Evolutionary conservation across 2,113 vertebrate species (phyloP).

Genomic region (Pongo pygmaeus): DNA sequence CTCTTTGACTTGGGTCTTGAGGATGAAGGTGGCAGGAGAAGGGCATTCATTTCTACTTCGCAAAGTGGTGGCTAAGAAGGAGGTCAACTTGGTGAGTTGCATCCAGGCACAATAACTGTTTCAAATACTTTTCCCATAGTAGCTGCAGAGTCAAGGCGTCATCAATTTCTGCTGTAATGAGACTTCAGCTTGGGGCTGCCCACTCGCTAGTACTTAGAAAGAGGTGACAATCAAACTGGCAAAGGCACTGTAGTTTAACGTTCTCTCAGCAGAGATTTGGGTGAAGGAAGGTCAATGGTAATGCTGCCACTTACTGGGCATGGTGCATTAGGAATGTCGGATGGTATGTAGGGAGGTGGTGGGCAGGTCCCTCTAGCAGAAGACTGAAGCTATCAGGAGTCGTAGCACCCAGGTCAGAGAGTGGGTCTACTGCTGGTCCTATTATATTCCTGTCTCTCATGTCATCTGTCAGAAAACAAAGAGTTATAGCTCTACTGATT

Average conservation of each 20-base stretch:
- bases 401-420: rapidly evolving
- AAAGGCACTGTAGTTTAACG: not conserved
- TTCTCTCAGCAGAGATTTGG: not conserved
- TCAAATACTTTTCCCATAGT: rapidly evolving
- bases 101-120: not conserved
- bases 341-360: rapidly evolving
- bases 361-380: not conserved
- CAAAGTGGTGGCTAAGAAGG: not conserved
- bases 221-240: too few species aligned
- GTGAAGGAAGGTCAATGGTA: not conserved
- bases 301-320: not conserved
- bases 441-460: rapidly evolving
- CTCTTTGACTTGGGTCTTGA: not conserved
- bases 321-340: not conserved
- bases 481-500: not conserved
- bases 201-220: too few species aligned
- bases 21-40: rapidly evolving
- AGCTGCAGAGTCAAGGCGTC: not conserved
- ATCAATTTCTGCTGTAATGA: not conserved
- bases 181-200: not conserved
- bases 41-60: not conserved
- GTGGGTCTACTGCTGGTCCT: too few species aligned
- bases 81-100: not conserved
- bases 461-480: not conserved
- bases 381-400: not conserved